A percentile compares a stretch with the other conserved stretches of the same genome.
phyloP scores from a whole-genome alignment of 2,797 vertebrate genomes.

The Hippopotamyrus pictus region DNA sequence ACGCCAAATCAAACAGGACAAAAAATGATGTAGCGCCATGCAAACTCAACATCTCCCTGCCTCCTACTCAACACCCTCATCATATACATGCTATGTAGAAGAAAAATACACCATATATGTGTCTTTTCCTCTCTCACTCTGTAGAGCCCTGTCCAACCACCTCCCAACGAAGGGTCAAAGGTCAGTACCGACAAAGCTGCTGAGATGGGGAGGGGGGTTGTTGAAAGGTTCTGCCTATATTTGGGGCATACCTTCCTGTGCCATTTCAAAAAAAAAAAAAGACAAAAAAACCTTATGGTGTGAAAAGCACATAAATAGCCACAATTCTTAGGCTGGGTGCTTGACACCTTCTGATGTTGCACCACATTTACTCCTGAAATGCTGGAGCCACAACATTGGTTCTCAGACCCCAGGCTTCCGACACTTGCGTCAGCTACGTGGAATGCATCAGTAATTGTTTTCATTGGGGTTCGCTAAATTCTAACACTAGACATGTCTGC shows the following conservation, averaged over 20 bases:
- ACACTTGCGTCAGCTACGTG: slow-evolving; percentile 18
- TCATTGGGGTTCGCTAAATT: slow-evolving; percentile 47
- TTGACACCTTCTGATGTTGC: not conserved
- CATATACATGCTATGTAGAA: not conserved
- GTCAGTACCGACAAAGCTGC: no score
- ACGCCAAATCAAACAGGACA: slow-evolving; percentile 61
- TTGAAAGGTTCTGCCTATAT: not conserved
- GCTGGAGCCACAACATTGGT: not conserved
- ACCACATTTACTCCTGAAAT: not conserved
- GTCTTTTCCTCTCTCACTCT: not conserved
- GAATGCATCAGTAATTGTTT: slow-evolving; percentile 50
- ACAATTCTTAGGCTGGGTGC: not conserved
- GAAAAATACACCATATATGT: not conserved
- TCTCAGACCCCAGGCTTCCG: not conserved
- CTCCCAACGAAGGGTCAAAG: not conserved
- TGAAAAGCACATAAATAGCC: not conserved
- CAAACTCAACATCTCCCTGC: slow-evolving; percentile 20
- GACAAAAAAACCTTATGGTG: not conserved
- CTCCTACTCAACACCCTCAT: not conserved
- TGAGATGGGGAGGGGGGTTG: not conserved
- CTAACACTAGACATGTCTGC: slow-evolving; percentile 36
- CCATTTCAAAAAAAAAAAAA: not conserved
- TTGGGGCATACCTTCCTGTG: not conserved
- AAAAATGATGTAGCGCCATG: slow-evolving; percentile 45
- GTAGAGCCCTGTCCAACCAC: not conserved